phyloP scores from a whole-genome alignment of 2,888 invertebrate genomes.

The Acrobeloides nanus region DNA sequence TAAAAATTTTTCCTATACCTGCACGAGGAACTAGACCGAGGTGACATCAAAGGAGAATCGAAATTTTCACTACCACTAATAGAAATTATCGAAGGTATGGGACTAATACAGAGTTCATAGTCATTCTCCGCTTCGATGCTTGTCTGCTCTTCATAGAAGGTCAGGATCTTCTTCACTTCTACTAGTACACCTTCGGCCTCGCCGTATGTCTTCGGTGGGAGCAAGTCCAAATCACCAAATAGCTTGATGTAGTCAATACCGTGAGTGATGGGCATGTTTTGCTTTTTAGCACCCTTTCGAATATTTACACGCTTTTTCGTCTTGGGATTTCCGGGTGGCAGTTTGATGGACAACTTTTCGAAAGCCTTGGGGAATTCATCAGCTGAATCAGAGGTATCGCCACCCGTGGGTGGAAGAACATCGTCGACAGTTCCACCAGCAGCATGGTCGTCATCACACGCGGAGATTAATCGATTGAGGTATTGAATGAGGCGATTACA shows the following conservation, averaged over 20 bases:
- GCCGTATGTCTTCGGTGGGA: conserved; percentile 24
- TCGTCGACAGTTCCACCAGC: not conserved
- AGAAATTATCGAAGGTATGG: conserved; percentile 16
- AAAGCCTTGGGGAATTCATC: conserved; percentile 5
- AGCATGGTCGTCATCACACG: conserved; percentile 1
- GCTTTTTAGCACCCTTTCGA: conserved; percentile 11
- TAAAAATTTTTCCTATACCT: not conserved
- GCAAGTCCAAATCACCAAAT: conserved; percentile 34
- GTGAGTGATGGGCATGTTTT: conserved; percentile 33
- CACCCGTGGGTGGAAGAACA: too few relatives aligned
- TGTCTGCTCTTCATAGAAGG: conserved; percentile 33
- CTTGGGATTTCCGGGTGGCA: not conserved
- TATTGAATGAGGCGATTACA: conserved; percentile 35
- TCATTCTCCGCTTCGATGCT: conserved; percentile 5
- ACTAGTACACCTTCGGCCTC: conserved; percentile 27
- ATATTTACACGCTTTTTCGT: conserved; percentile 1
- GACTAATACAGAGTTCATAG: not conserved
- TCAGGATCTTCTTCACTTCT: conserved; percentile 24
- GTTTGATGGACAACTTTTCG: conserved; percentile 6
- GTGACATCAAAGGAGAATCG: conserved; percentile 14
- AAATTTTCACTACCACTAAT: conserved; percentile 14
- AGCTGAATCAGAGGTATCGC: conserved; percentile 3
- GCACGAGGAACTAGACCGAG: conserved; percentile 10
- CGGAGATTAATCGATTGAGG: conserved; percentile 16
- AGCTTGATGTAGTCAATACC: conserved; percentile 32